Evolutionary conservation across 1,140 invertebrate species (phyloP), one percentile per base, ranked within the genome.

Genomic region (Penaeus indicus): DNA sequence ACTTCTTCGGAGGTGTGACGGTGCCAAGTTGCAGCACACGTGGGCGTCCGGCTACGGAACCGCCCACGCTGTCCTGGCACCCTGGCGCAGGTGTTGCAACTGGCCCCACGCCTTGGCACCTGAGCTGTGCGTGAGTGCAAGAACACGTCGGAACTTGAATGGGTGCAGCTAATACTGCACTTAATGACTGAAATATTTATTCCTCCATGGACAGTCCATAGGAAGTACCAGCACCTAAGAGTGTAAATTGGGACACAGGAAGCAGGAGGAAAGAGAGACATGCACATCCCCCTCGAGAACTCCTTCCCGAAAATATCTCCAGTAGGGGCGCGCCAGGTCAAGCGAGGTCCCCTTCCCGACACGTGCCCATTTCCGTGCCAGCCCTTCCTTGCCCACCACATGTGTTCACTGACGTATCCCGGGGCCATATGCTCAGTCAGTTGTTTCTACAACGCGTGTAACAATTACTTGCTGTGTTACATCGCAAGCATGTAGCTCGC

Each of bases 11-110:
- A 77, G 54, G 84, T 32, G 84, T 47, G 47, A 32, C 60, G 63
- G 69, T 85, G 84, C 84, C 84, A 85, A 85, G 69, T 61, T 60
- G 84, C 69, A 21, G 69, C 69, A 38, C 69, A 38, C 69, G 84
- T 85, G 69, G 62, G 32, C 18, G 62, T 69, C 54, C 63, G 25
- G 84, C 60, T 32, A 60, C 47, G 16, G 69, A 27, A 47, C 64
- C 60, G 64, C 83, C 83, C 83, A 84, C 84, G 47, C 84, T 18
- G 22, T 60, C 47, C 84, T 77, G 83, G 64, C n/a, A 54, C 54
- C 54, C 54, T 54, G 54, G 16, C 54, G 54, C 54, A 54, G 54
- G 54, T 54, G 54, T 54, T 54, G 54, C 54, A 54, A 54, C 11
- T 54, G 54, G 54, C 0, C 10, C 2, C 47, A 5, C 54, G 54